phyloP scores from a whole-genome alignment of 2,888 invertebrate genomes.

The Eilema depressum region DNA sequence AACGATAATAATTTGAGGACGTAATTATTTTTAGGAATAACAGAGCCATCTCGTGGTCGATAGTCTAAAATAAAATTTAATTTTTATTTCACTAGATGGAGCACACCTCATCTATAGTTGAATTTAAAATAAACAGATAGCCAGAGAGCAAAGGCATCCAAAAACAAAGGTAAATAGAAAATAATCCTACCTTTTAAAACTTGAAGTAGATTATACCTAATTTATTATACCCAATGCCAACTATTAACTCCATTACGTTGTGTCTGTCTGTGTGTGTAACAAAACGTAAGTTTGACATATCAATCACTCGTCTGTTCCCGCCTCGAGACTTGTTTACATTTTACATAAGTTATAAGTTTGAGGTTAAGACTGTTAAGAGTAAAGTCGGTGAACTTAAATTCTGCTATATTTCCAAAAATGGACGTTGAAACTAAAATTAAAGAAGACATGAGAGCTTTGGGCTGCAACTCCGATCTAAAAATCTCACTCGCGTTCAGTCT shows the following conservation, averaged over 20 bases:
- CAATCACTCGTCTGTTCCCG: neutral
- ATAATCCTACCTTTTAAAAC: too few relatives aligned
- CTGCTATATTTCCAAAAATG: conserved; percentile 56
- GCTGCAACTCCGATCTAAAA: conserved; percentile 75
- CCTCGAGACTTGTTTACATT: neutral
- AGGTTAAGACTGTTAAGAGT: neutral
- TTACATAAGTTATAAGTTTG: neutral
- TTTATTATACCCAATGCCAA: too few relatives aligned
- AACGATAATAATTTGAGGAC: neutral
- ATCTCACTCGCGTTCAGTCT: conserved; percentile 77
- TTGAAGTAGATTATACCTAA: too few relatives aligned
- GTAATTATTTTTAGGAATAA: neutral
- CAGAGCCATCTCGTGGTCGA: neutral
- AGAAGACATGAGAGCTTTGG: conserved; percentile 78
- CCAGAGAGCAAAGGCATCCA: too few relatives aligned
- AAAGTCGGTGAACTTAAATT: conserved; percentile 7
- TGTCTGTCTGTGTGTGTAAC: neutral
- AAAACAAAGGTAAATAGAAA: too few relatives aligned
- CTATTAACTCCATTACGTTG: too few relatives aligned
- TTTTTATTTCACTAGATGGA: neutral
- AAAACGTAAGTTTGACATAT: neutral
- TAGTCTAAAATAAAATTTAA: neutral
- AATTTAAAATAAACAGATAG: too few relatives aligned
- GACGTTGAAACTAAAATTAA: conserved; percentile 79
- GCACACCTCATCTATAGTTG: too few relatives aligned